These are phyloP conservation scores for Osmerus mordax DNA, from an alignment of 2,113 vertebrate genomes.

Conservation along the genomic window DNA sequence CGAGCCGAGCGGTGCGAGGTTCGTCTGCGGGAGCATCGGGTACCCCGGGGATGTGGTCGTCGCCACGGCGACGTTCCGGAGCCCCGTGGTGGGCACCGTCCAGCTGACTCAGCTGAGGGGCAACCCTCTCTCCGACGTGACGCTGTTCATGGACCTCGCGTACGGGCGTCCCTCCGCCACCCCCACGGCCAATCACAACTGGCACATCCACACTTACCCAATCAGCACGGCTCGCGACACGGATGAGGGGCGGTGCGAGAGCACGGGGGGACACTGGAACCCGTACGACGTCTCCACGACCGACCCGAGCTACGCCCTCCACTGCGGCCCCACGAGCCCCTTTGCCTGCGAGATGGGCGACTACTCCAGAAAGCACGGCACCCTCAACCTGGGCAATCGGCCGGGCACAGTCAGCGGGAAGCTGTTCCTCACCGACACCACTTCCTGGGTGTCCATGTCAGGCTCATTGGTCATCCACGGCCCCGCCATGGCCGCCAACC, in stretches of 20 bases:
- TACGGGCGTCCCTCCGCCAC: slow-evolving; percentile 50
- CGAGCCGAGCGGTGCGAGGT: slow-evolving; percentile 39
- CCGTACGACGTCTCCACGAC: slow-evolving; percentile 57
- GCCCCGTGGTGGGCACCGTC: slow-evolving; percentile 67
- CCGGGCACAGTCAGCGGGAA: slow-evolving; percentile 51
- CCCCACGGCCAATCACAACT: slow-evolving; percentile 67
- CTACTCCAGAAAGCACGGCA: slow-evolving; percentile 59
- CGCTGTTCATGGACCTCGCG: slow-evolving; percentile 70
- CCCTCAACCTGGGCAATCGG: slow-evolving; percentile 48
- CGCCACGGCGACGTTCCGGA: slow-evolving; percentile 63
- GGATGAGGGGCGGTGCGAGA: slow-evolving; percentile 54
- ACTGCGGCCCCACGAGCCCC: slow-evolving; percentile 61
- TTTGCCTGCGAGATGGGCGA: slow-evolving; percentile 76
- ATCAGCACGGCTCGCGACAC: slow-evolving; percentile 72
- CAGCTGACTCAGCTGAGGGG: slow-evolving; percentile 66
- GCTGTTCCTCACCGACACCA: slow-evolving; percentile 74
- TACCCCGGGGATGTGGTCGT: slow-evolving; percentile 64
- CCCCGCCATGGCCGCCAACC: slow-evolving; percentile 35
- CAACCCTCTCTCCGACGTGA: slow-evolving; percentile 73
- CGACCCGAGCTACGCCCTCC: slow-evolving; percentile 51
- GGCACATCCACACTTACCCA: slow-evolving; percentile 73
- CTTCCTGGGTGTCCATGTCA: slow-evolving; percentile 59
- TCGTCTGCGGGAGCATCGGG: slow-evolving; percentile 67
- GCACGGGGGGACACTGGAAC: slow-evolving; percentile 74
- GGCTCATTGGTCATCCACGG: slow-evolving; percentile 69